Percentiles rank a stretch among this genome's conserved stretches.
Evolutionary conservation across 1,140 invertebrate species (phyloP).

Genomic region (Pomphorhynchus laevis): DNA sequence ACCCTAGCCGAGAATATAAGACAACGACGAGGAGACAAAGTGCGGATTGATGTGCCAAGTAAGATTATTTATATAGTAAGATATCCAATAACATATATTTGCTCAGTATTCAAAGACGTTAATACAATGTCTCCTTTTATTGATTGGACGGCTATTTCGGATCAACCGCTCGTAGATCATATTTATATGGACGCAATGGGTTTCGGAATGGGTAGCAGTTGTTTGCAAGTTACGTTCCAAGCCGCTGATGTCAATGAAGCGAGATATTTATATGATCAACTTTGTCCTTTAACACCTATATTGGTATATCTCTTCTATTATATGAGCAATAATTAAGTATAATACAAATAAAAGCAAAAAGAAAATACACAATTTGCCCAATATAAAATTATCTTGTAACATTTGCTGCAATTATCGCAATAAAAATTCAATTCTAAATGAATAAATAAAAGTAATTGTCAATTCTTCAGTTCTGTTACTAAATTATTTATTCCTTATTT

Average conservation of each 20-base stretch:
- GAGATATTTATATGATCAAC: constrained; percentile 66
- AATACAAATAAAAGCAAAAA: too few species aligned
- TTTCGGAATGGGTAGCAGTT: constrained; percentile 95
- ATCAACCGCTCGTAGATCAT: constrained; percentile 27
- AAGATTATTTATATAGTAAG: constrained; percentile 15
- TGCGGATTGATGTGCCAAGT: constrained; percentile 75
- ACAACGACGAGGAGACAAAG: constrained; percentile 52
- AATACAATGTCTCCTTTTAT: constrained; percentile 36
- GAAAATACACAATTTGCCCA: too few species aligned
- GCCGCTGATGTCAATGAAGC: constrained; percentile 86
- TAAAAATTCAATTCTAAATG: too few species aligned
- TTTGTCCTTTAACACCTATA: constrained; percentile 77
- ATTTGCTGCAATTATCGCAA: too few species aligned
- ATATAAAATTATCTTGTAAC: too few species aligned
- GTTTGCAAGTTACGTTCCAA: constrained; percentile 49
- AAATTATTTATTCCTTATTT: too few species aligned
- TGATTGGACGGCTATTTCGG: constrained; percentile 14
- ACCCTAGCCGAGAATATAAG: constrained; percentile 71
- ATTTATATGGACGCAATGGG: constrained; percentile 95
- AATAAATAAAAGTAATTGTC: too few species aligned
- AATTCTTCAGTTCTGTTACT: too few species aligned
- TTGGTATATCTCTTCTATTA: constrained; percentile 30
- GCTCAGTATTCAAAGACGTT: constrained; percentile 47
- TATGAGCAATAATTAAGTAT: too few species aligned
- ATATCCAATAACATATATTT: constrained; percentile 10